phyloP scores from a whole-genome alignment of 1,140 invertebrate genomes.

The Panagrolaimus sp. region DNA sequence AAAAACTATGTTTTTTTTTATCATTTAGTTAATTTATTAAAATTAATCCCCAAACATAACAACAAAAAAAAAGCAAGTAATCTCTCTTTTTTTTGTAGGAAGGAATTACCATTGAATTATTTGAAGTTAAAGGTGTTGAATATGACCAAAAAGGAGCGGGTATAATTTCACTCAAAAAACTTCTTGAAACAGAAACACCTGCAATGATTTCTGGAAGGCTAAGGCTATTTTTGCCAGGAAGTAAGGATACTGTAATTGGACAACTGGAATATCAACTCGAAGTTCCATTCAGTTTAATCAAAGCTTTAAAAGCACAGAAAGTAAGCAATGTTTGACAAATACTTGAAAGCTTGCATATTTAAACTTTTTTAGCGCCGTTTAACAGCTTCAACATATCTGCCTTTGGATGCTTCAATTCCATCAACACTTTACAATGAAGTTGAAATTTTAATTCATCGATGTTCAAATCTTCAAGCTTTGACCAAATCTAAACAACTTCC shows the following conservation, averaged over 20 bases:
- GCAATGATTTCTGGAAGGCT: slow-evolving; percentile 24
- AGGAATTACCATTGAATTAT: slow-evolving; percentile 41
- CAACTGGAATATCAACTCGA: slow-evolving; percentile 28
- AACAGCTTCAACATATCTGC: slow-evolving; percentile 24
- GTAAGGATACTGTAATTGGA: slow-evolving; percentile 18
- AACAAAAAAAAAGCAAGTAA: no score
- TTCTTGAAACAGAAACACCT: slow-evolving; percentile 27
- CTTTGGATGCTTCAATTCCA: slow-evolving; percentile 26
- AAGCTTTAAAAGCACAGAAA: slow-evolving; percentile 41
- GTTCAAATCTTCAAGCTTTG: slow-evolving; percentile 21
- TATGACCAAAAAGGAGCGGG: slow-evolving; percentile 27
- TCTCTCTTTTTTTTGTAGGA: slow-evolving; percentile 37
- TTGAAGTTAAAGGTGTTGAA: slow-evolving; percentile 26
- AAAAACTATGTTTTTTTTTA: no score
- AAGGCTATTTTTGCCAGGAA: not conserved
- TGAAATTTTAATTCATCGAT: slow-evolving; percentile 38
- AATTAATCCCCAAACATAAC: no score
- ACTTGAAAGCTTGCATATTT: no score
- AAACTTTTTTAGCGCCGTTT: slow-evolving; percentile 29
- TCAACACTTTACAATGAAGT: slow-evolving; percentile 26
- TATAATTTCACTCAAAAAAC: slow-evolving; percentile 17
- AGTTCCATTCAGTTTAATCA: slow-evolving; percentile 32
- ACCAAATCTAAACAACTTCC: slow-evolving; percentile 18
- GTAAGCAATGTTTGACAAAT: slow-evolving; percentile 12
- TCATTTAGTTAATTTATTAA: no score